phyloP scores from a whole-genome alignment of 2,113 vertebrate genomes.

The Sylvilagus bachmani region DNA sequence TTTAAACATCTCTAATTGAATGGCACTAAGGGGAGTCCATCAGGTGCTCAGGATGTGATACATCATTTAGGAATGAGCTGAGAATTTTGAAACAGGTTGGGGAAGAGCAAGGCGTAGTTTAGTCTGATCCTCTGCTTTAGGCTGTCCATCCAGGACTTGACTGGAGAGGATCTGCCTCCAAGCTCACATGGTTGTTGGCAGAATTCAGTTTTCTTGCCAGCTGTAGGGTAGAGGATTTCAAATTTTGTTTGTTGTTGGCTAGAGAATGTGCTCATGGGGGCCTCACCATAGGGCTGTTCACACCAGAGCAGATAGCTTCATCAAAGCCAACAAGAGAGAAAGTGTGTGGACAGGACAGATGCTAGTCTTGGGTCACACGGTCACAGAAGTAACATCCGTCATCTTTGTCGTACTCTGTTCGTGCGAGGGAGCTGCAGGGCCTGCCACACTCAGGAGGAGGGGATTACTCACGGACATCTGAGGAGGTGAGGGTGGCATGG shows the following conservation, averaged over 20 bases:
- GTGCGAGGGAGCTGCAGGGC: neutral
- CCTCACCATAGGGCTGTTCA: neutral
- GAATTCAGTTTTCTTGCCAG: neutral
- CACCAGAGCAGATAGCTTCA: neutral
- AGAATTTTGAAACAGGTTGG: too few species aligned
- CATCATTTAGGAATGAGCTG: too few species aligned
- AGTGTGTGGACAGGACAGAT: neutral
- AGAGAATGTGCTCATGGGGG: neutral
- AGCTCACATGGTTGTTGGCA: neutral
- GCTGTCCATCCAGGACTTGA: neutral
- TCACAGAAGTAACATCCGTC: neutral
- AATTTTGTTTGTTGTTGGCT: neutral
- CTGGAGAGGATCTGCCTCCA: neutral
- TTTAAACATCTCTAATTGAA: too few species aligned
- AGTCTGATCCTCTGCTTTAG: neutral
- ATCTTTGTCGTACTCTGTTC: neutral
- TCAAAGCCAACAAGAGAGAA: neutral
- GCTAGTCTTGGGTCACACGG: neutral
- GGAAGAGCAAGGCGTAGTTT: neutral
- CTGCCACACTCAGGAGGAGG: neutral
- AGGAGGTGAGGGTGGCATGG: neutral
- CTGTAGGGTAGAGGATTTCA: neutral
- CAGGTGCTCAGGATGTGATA: too few species aligned
- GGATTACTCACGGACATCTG: neutral
- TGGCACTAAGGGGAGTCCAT: too few species aligned